Evolutionary conservation across 1,140 invertebrate genomes (phyloP), one percentile per base, ranked within the genome.

Genomic region (Drosophila littoralis): DNA sequence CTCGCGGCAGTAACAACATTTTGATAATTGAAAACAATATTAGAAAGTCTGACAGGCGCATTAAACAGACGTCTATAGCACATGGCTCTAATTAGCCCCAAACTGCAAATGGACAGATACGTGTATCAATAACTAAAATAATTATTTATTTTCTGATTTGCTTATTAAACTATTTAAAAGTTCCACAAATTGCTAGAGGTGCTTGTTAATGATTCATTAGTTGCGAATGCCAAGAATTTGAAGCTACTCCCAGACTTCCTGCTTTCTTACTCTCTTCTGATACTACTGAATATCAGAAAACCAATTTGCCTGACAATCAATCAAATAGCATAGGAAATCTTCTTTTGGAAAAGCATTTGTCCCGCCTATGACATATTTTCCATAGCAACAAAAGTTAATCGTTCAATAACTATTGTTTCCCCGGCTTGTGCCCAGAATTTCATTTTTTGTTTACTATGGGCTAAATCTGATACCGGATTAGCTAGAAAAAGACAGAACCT

Each of bases 1-100:
- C 54, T 12, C 13, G 22, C 42, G 33, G 38, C 33, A 15, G 42
- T 33, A 42, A 61, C 45, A 63, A 50, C 36, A 58, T 55, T 71
- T 40, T 51, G 51, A 43, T 75, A 75, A 75, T 75, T 75, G 67
- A 75, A 75, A 75, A 63, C 42, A 38, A 75, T 64, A 75, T 63
- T 70, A 35, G 48, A 55, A 54, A 46, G 50, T 60, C 35, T 61
- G 32, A 10, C 36, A 45, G 61, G 32, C 63, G 32, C 22, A 68
- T 59, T 42, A 40, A 59, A 51, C 38, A 32, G 38, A 57, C 38
- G 1, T 42, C 10, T 5, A 42, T 13, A 13, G 28, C 48, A n/a
- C 50, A 28, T 9, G n/a, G 12, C 13, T 22, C 6, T 36, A 46
- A 72, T 64, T 48, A 70, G 45, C 63, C 22, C 10, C 28, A 7